Evolutionary conservation across 2,113 vertebrate genomes (phyloP).

Genomic region (Dipodomys ordii): DNA sequence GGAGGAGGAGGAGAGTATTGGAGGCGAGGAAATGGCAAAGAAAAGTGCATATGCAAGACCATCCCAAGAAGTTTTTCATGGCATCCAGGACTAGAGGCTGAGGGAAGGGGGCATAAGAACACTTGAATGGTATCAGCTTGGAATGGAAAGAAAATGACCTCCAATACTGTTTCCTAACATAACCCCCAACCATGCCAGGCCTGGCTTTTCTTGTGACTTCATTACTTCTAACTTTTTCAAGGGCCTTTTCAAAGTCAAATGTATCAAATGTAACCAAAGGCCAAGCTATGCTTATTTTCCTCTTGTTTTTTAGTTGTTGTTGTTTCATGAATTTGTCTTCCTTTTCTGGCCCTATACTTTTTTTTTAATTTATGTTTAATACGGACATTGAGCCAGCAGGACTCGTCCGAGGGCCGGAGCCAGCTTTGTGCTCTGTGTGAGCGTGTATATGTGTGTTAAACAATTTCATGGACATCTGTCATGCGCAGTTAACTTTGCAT

Average conservation of each 20-base stretch:
- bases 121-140: not conserved
- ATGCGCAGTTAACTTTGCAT: slow-evolving; percentile 97
- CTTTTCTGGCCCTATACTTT: slow-evolving; percentile 54
- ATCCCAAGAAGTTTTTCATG: not conserved
- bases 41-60: not conserved
- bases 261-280: not conserved
- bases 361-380: slow-evolving; percentile 80
- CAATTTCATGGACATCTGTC: slow-evolving; percentile 97
- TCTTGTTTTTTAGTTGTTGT: not conserved
- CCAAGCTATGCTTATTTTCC: not conserved
- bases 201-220: slow-evolving; percentile 64
- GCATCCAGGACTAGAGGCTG: not conserved
- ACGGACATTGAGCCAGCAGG: slow-evolving; percentile 66
- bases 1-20: not conserved
- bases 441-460: slow-evolving; percentile 91
- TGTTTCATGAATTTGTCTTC: slow-evolving; percentile 47
- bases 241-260: slow-evolving; percentile 65
- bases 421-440: slow-evolving; percentile 84
- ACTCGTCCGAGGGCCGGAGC: slow-evolving; percentile 64
- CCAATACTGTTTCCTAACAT: not conserved
- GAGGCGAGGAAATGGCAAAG: no score
- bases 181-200: not conserved
- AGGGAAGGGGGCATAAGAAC: not conserved
- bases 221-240: slow-evolving; percentile 78
- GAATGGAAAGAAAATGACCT: slow-evolving; percentile 29